phyloP scores from a whole-genome alignment of 2,113 vertebrate species.

The Semnopithecus entellus region DNA sequence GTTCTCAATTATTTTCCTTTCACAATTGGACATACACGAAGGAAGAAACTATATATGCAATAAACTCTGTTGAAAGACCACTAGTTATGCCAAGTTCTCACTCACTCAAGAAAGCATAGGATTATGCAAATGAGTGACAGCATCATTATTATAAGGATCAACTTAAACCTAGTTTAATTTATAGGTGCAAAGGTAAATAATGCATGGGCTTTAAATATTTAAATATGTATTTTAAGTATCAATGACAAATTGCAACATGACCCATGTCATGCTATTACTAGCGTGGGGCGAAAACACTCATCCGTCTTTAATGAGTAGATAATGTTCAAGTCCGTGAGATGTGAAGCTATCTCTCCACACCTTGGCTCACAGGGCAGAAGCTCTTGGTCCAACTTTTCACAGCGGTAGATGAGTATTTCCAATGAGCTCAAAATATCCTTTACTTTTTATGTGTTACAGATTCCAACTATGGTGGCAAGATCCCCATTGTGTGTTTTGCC shows the following conservation, averaged over 20 bases:
- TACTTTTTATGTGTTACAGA: constrained; percentile 73
- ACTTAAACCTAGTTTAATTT: not conserved
- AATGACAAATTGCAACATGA: not conserved
- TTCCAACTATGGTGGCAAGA: constrained; percentile 88
- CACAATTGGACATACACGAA: fast-evolving
- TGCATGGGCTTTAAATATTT: not conserved
- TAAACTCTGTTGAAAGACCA: not conserved
- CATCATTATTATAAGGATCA: not conserved
- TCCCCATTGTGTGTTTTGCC: constrained; percentile 88
- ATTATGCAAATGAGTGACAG: not conserved
- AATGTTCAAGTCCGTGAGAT: not conserved
- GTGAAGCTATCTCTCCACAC: fast-evolving
- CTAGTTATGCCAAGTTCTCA: not conserved
- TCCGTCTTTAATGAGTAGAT: fast-evolving
- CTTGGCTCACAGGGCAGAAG: not conserved
- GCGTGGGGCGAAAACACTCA: not conserved
- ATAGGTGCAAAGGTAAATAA: not conserved
- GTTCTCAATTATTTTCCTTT: not conserved
- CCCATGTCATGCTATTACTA: too few species aligned
- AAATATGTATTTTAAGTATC: not conserved
- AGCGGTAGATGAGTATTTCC: not conserved
- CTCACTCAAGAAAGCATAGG: not conserved
- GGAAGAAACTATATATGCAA: not conserved
- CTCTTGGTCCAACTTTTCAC: not conserved
- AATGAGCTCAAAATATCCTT: not conserved